Base-by-base conservation (phyloP, 2,888 invertebrate species). In the Andrena bicolor region DNA sequence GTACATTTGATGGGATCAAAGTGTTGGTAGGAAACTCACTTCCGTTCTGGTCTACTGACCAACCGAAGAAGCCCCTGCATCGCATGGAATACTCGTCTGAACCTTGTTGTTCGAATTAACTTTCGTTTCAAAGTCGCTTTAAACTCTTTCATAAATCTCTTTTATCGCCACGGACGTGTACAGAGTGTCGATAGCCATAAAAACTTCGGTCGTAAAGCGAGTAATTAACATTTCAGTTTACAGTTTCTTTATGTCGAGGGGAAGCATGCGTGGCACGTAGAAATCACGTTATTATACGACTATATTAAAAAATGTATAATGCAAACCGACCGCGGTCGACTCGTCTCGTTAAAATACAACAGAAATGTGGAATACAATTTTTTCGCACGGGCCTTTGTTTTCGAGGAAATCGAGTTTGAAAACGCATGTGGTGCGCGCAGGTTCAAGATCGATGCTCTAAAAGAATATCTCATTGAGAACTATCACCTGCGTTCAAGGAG, bases 11-110 rank as follows among this genome's bases (percentile, higher is more conserved):
- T n/a, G n/a, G 26, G 6, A 76, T 41, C 51, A 16, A 30, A 76
- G 30, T 51, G 30, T 68, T 68, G 2, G 1, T 41, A 70, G 65
- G 32, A 70, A 77, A 70, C 30, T 49, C 20, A 16, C 32, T 65
- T 70, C 32, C 70, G 70, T 71, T 65, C 41, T 23, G 64, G 30
- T 77, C 65, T 66, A 2, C 20, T 32, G 63, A 16, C 30, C 30
- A 79, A 79, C 64, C 41, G 49, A 60, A 60, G 20, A 8, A 65
- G 28, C 13, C 10, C 0, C 16, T 13, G 13, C 61, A 66, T 68
- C 26, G n/a, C 6, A 7, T 1, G n/a, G 48, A 35, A 35, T 16
- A 20, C 51, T 23, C 32, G 32, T 8, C 16, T 6, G 8, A 72
- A 32, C 7, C 41, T 20, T 8, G 16, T 26, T 1, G 2, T 8